Percentiles rank a stretch among this genome's conserved stretches.
These are phyloP conservation scores for Edolisoma coerulescens DNA, from an alignment of 2,113 vertebrate species.

Conservation along the genomic window DNA sequence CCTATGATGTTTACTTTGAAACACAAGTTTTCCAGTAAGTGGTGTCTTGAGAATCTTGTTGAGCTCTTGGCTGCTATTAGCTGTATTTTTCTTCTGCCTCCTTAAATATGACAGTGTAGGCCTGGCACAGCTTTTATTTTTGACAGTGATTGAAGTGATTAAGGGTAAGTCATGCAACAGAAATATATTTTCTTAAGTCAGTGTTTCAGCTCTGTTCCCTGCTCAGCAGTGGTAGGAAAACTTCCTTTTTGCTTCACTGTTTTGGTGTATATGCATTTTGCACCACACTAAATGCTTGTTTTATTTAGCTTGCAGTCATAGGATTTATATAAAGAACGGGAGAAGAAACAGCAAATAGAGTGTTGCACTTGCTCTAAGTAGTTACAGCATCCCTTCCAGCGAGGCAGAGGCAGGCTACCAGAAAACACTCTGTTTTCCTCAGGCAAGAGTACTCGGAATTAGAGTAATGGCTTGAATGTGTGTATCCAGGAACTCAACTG, in stretches of 20 bases:
- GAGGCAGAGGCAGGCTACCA: neutral
- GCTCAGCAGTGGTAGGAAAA: neutral
- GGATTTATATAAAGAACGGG: neutral
- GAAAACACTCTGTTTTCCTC: constrained; percentile 12
- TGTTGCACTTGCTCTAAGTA: neutral
- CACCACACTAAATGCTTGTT: neutral
- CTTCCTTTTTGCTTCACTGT: neutral
- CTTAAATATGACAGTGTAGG: neutral
- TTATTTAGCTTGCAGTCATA: neutral
- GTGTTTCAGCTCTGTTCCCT: neutral
- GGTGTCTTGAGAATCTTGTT: neutral
- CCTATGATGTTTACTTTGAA: neutral
- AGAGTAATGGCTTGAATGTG: neutral
- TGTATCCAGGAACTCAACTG: neutral
- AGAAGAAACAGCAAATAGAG: neutral
- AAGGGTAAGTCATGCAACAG: neutral
- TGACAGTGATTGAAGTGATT: neutral
- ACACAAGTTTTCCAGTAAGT: neutral
- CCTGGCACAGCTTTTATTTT: neutral
- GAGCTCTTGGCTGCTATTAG: neutral
- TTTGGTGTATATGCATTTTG: neutral
- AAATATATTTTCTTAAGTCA: neutral
- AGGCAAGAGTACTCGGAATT: neutral
- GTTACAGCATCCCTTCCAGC: neutral
- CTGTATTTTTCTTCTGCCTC: neutral